These are phyloP conservation scores for Cinclus mexicanus DNA, from an alignment of 2,113 vertebrate genomes.

Conservation along the genomic window DNA sequence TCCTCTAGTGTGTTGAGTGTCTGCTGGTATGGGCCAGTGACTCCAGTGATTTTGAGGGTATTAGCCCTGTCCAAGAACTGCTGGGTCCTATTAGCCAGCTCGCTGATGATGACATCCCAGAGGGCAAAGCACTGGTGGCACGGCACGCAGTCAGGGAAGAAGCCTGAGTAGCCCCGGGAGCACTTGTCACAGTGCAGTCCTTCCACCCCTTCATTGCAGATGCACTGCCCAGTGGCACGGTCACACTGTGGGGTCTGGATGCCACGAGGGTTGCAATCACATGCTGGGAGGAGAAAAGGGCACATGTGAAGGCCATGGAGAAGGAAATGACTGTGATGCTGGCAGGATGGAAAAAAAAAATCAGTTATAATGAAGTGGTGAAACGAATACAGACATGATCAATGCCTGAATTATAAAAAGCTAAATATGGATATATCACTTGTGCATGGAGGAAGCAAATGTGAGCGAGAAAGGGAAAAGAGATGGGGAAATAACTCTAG, in stretches of 20 bases:
- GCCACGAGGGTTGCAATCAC: conserved; percentile 89
- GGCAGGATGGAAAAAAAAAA: not conserved
- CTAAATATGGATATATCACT: not conserved
- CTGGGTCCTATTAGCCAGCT: conserved; percentile 89
- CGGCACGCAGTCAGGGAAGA: conserved; percentile 86
- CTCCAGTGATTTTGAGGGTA: conserved; percentile 85
- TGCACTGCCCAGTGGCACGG: conserved; percentile 83
- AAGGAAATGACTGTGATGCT: not conserved
- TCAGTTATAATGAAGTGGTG: not conserved
- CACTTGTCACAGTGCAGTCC: conserved; percentile 86
- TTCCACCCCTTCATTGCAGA: conserved; percentile 87
- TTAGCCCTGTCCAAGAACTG: conserved; percentile 87
- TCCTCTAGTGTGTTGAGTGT: conserved; percentile 81
- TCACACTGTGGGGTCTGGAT: conserved; percentile 85
- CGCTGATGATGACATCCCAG: conserved; percentile 85
- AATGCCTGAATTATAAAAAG: not conserved
- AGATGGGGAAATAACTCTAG: not conserved
- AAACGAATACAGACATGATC: not conserved
- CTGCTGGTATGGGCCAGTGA: conserved; percentile 87
- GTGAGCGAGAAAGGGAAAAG: not conserved
- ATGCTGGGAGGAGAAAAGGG: conserved; percentile 76
- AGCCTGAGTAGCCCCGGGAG: conserved; percentile 88
- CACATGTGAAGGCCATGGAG: not conserved
- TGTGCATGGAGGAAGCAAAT: not conserved
- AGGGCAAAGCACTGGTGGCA: conserved; percentile 95